A percentile compares a stretch with the other conserved stretches of the same genome.
These are phyloP conservation scores for Microtus richardsoni DNA, from an alignment of 2,113 vertebrate species.

Conservation along the genomic window DNA sequence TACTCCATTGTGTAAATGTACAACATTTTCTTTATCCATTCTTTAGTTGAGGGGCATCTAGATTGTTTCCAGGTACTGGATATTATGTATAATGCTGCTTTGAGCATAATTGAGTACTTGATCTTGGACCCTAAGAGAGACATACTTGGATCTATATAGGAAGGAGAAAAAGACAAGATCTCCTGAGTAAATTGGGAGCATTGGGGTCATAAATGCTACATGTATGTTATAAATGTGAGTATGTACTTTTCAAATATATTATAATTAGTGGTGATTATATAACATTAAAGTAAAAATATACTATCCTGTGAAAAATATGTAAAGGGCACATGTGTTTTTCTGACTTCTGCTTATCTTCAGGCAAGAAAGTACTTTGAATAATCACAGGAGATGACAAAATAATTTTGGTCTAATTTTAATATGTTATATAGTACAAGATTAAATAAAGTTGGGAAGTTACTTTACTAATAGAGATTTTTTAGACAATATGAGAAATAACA, in stretches of 20 bases:
- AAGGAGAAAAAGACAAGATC: no score
- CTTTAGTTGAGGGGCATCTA: no score
- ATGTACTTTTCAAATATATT: background rate
- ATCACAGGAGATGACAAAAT: background rate
- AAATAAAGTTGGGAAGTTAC: background rate
- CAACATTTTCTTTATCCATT: no score
- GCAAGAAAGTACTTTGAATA: background rate
- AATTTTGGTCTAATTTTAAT: constrained; percentile 38
- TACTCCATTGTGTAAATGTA: no score
- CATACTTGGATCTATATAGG: no score
- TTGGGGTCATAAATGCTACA: background rate
- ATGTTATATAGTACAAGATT: background rate
- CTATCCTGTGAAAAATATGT: background rate
- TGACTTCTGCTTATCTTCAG: background rate
- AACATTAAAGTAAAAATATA: background rate
- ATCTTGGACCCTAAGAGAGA: no score
- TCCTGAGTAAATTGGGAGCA: no score
- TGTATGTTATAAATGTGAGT: background rate
- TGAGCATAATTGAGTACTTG: no score
- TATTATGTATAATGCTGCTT: no score
- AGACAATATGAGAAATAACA: background rate
- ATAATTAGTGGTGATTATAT: background rate
- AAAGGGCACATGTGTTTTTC: background rate
- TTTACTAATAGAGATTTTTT: background rate
- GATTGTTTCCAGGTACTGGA: no score